phyloP scores from a whole-genome alignment of 2,797 vertebrate genomes.

The Ctenochaetus hawaiiensis region DNA sequence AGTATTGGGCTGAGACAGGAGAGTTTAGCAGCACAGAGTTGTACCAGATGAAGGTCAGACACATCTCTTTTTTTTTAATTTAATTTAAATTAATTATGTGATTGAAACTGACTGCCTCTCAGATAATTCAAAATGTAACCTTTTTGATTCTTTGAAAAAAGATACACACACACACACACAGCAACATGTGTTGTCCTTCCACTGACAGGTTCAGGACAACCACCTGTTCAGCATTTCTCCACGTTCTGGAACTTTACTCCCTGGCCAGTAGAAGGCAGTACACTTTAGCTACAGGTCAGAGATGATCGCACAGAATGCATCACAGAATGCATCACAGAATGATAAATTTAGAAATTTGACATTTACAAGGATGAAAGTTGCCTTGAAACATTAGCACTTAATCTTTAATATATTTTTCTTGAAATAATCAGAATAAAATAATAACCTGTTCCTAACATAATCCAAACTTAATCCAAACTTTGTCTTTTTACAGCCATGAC shows the following conservation, averaged over 20 bases:
- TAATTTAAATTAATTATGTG: not conserved
- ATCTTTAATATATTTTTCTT: too few relatives aligned
- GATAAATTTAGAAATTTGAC: too few relatives aligned
- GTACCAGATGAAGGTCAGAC: conserved; percentile 88
- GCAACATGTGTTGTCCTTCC: not conserved
- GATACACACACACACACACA: too few relatives aligned
- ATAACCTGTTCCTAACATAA: not conserved
- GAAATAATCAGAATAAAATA: not conserved
- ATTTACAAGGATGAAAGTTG: too few relatives aligned
- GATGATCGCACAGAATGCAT: not conserved
- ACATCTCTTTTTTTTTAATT: not conserved
- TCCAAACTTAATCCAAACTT: not conserved
- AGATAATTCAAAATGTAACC: not conserved
- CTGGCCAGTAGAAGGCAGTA: conserved; percentile 88
- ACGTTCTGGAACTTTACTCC: conserved; percentile 87
- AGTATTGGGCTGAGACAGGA: conserved; percentile 88
- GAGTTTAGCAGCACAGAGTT: conserved; percentile 87
- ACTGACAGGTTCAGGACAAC: conserved; percentile 84
- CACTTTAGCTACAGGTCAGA: conserved; percentile 91
- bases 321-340: not conserved
- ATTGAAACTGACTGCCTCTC: not conserved
- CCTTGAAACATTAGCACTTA: too few relatives aligned
- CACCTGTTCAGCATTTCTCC: conserved; percentile 89
- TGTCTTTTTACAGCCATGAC: conserved; percentile 85
- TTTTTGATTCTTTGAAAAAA: not conserved